Conservation (phyloP, 37 sponge, comb jelly and placozoan species). For the Halichondria panicea region DNA sequence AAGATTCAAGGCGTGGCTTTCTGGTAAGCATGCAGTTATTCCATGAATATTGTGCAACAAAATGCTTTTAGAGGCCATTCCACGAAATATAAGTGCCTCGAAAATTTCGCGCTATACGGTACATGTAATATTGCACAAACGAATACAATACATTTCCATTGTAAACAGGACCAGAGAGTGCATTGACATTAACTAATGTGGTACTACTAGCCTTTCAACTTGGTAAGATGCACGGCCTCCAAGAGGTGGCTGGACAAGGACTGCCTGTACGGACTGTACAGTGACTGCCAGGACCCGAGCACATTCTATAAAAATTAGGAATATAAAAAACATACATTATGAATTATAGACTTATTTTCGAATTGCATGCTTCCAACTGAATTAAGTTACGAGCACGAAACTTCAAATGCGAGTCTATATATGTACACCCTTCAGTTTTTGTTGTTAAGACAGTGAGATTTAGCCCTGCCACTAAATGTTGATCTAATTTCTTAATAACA, state of each 20-base stretch:
- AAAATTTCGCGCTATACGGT: no score
- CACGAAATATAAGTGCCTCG: no score
- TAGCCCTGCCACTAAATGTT: no score
- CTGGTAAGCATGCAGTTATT: no score
- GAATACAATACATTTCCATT: neutral
- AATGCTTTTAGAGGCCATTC: no score
- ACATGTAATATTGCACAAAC: neutral
- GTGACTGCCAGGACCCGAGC: constrained; percentile 23
- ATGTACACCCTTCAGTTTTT: no score
- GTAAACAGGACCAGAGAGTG: neutral
- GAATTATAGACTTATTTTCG: neutral
- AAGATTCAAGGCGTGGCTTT: no score
- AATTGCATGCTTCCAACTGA: neutral
- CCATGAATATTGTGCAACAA: no score
- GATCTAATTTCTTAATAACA: no score
- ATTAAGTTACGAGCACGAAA: no score
- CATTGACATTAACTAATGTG: neutral
- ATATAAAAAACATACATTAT: neutral
- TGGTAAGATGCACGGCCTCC: constrained; percentile 11
- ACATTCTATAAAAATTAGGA: constrained; percentile 11
- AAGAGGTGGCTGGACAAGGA: constrained; percentile 10
- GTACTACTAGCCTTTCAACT: constrained; percentile 18
- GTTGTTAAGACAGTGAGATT: no score
- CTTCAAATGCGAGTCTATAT: no score
- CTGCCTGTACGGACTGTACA: neutral